Conservation (phyloP, 1,140 invertebrate genomes). For the Leucophenga varia region DNA sequence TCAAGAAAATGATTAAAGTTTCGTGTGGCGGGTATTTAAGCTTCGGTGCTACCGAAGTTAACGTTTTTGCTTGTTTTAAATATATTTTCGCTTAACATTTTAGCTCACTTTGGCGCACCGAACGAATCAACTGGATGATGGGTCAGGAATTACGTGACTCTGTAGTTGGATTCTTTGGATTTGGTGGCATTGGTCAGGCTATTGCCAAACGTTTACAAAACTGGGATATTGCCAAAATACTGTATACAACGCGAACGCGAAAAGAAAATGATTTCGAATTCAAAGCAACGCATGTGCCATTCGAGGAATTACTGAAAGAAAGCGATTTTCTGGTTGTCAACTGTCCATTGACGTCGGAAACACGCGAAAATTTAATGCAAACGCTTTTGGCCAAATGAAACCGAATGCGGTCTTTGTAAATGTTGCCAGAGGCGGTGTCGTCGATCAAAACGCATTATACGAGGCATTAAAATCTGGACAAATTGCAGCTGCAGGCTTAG, state of each 20-base stretch:
- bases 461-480: slow-evolving; percentile 68
- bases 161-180: slow-evolving; percentile 78
- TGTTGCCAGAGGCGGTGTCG: slow-evolving; percentile 73
- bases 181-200: slow-evolving; percentile 76
- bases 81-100: no score
- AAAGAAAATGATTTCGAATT: slow-evolving; percentile 63
- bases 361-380: slow-evolving; percentile 71
- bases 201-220: slow-evolving; percentile 68
- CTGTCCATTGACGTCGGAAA: slow-evolving; percentile 71
- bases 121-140: slow-evolving; percentile 66
- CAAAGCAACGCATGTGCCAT: slow-evolving; percentile 68
- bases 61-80: no score
- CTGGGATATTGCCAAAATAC: slow-evolving; percentile 69
- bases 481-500: slow-evolving; percentile 85
- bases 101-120: slow-evolving; percentile 68
- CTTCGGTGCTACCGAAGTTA: no score
- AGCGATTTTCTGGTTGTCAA: slow-evolving; percentile 78
- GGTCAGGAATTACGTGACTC: slow-evolving; percentile 69
- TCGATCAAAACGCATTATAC: slow-evolving; percentile 75
- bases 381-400: slow-evolving; percentile 79
- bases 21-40: no score
- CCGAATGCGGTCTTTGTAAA: slow-evolving; percentile 76
- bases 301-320: slow-evolving; percentile 68
- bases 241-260: slow-evolving; percentile 69
- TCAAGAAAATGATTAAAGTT: no score